phyloP scores from a whole-genome alignment of 2,113 vertebrate genomes.

The Rostratula benghalensis region DNA sequence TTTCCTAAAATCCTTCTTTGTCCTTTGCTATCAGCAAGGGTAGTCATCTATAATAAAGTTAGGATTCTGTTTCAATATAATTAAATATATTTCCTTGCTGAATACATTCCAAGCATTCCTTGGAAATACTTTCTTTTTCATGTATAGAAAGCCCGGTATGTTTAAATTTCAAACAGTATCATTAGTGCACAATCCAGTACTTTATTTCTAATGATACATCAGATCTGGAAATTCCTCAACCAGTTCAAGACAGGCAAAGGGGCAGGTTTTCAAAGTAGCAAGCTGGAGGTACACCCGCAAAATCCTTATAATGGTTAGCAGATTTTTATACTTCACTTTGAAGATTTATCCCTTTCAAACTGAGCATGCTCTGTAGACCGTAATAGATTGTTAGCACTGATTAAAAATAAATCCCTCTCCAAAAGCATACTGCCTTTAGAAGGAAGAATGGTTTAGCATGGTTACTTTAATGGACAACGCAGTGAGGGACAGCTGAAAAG shows the following conservation, averaged over 20 bases:
- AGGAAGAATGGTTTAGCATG: background rate
- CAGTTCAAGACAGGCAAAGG: constrained; percentile 39
- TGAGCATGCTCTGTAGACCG: background rate
- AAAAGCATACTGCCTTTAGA: background rate
- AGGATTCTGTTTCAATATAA: constrained; percentile 77
- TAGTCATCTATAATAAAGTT: constrained; percentile 65
- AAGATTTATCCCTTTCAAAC: constrained; percentile 44
- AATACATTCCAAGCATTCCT: constrained; percentile 76
- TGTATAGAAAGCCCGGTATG: constrained; percentile 57
- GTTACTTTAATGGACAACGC: constrained; percentile 6
- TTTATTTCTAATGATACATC: constrained; percentile 53
- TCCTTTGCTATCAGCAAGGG: constrained; percentile 15
- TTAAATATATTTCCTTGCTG: constrained; percentile 70
- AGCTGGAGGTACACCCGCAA: constrained; percentile 15
- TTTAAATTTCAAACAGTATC: constrained; percentile 74
- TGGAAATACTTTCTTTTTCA: constrained; percentile 65
- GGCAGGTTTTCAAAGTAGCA: constrained; percentile 42
- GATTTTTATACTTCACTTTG: constrained; percentile 41
- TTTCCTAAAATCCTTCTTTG: constrained; percentile 26
- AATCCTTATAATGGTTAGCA: constrained; percentile 48
- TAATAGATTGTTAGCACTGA: constrained; percentile 32
- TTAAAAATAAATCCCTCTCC: constrained; percentile 41
- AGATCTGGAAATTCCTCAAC: constrained; percentile 50
- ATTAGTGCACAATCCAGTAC: constrained; percentile 45
- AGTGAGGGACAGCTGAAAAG: background rate